A percentile compares a stretch with the other conserved stretches of the same genome.
These are phyloP conservation scores for Epirrita christyi DNA, from an alignment of 2,888 invertebrate genomes.

Conservation along the genomic window DNA sequence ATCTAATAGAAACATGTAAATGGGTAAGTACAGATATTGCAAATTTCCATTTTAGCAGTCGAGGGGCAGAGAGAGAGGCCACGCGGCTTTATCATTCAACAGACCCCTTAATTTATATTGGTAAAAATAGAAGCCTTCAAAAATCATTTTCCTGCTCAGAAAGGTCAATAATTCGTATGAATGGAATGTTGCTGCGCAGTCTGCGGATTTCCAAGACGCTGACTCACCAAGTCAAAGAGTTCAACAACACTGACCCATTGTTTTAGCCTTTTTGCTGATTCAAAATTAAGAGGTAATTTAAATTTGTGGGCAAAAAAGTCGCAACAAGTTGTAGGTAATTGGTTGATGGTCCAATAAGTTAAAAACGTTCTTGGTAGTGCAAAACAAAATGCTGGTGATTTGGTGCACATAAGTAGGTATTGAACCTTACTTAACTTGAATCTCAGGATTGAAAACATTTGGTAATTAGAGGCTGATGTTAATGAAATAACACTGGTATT, in stretches of 20 bases:
- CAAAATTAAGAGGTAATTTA: conserved; percentile 34
- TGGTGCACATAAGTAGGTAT: background rate
- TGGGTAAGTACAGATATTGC: too few relatives aligned
- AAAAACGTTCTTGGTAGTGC: conserved; percentile 1
- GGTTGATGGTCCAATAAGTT: conserved; percentile 5
- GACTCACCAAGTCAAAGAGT: conserved; percentile 54
- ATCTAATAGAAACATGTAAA: too few relatives aligned
- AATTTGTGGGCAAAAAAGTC: conserved; percentile 30
- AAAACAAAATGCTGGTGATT: background rate
- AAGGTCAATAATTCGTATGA: conserved; percentile 15
- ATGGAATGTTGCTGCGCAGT: background rate
- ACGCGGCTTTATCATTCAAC: too few relatives aligned
- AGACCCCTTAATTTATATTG: background rate
- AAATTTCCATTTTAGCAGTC: too few relatives aligned
- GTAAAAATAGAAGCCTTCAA: too few relatives aligned
- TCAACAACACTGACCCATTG: conserved; percentile 64
- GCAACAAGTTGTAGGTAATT: conserved; percentile 12
- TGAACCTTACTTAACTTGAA: too few relatives aligned
- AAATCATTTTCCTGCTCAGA: background rate
- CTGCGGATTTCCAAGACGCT: conserved; percentile 39
- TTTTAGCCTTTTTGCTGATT: conserved; percentile 53
- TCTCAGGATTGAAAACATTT: too few relatives aligned
- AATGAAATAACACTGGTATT: too few relatives aligned
- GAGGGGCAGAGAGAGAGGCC: too few relatives aligned
- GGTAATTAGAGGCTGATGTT: too few relatives aligned